Evolutionary conservation across 2,797 vertebrate genomes (phyloP), one percentile per base, ranked within the genome.

Genomic region (Acanthornis magna): DNA sequence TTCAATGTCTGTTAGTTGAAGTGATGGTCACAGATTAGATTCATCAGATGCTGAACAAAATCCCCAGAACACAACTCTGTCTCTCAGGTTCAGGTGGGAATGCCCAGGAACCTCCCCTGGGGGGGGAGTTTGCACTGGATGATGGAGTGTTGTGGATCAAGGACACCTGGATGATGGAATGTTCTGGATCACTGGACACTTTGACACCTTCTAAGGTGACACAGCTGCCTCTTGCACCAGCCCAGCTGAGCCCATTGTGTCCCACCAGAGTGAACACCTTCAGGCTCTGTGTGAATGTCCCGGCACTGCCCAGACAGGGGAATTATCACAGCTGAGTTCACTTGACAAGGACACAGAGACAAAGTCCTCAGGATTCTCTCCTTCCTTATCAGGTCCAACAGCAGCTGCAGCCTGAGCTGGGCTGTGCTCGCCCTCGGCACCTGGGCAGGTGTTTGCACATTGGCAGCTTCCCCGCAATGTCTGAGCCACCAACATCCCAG

Each of bases 51-150:
- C 23, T 16, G 7, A 20, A 7, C 4, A 16, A 61, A 76, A 40
- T 20, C 5, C 11, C 7, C 47, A 29, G 10, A 19, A 38, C 38
- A 60, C 15, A 19, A 4, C 5, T 10, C 27, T 53, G 0, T 1
- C 66, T 16, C 40, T 23, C 54, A 68, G 14, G n/a, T 21, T 47
- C n/a, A 16, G 45, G 14, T 36, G 71, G 53, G 45, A 36, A 27
- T 10, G 7, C 30, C 17, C 36, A 38, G 16, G 9, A 29, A 8
- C 23, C 19, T 67, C n/a, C 40, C 19, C 27, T 60, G n/a, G 29
- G 51, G 15, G 0, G 22, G 45, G 38, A 51, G 27, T 45, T 67
- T 67, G 5, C 45, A 10, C 38, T 53, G n/a, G 16, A 16, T 29
- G 15, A 29, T 54, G 53, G 53, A 54, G 19, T 20, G 30, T 16